These are phyloP conservation scores for Otis tarda DNA, from an alignment of 2,113 vertebrate genomes.

Conservation along the genomic window DNA sequence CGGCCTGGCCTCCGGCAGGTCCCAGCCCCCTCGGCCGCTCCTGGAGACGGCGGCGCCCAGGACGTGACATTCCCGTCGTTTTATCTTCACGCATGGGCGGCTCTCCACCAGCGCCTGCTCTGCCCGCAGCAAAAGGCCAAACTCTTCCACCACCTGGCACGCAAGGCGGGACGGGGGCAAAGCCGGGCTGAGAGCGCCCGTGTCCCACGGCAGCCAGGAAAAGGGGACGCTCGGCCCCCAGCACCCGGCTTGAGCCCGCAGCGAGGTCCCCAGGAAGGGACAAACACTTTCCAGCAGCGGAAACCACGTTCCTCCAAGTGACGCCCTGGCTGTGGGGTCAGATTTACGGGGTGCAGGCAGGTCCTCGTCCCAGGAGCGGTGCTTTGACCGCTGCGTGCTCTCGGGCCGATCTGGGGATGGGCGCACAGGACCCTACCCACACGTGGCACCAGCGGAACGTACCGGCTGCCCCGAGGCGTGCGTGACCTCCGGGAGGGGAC, in stretches of 20 bases:
- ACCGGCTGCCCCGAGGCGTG: background rate
- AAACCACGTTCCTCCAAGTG: background rate
- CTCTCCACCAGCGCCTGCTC: background rate
- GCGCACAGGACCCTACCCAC: background rate
- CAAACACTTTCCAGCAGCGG: no score
- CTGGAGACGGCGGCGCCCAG: background rate
- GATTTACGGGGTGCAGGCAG: background rate
- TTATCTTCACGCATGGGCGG: slow-evolving; percentile 53
- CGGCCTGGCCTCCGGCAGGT: background rate
- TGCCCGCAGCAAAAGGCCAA: background rate
- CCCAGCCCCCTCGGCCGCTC: background rate
- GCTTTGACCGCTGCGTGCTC: background rate
- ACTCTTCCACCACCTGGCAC: background rate
- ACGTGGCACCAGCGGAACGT: fast-evolving
- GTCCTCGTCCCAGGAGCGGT: background rate
- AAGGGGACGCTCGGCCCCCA: background rate
- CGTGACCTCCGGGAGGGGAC: background rate
- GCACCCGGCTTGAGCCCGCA: background rate
- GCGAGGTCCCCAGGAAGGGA: background rate
- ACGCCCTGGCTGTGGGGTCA: background rate
- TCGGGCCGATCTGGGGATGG: background rate
- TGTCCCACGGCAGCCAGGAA: background rate
- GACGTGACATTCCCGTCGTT: slow-evolving; percentile 42
- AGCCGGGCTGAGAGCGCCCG: fast-evolving
- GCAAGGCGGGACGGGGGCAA: fast-evolving